Conservation (phyloP, 2,797 vertebrate genomes). For the Enteromius anoplus region DNA sequence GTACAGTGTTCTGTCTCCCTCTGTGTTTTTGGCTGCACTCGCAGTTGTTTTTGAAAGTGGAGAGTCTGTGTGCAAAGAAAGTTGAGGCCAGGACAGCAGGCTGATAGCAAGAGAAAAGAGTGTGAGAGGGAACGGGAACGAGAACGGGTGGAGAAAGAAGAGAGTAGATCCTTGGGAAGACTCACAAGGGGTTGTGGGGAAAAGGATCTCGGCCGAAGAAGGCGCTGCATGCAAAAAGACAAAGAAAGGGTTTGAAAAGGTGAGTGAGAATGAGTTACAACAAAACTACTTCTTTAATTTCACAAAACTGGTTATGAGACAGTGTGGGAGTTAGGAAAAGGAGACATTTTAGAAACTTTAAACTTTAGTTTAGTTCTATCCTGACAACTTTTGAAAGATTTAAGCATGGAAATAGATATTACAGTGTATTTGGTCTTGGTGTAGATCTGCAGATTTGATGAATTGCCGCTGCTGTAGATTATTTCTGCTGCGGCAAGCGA, state of each 20-base stretch:
- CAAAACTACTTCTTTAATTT: not conserved
- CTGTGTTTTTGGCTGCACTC: constrained; percentile 66
- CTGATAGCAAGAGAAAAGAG: constrained; percentile 50
- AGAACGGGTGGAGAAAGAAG: constrained; percentile 13
- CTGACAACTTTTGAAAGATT: no score
- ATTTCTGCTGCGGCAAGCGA: not conserved
- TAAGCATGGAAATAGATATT: not conserved
- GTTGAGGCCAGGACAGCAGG: constrained; percentile 64
- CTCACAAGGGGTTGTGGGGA: constrained; percentile 41
- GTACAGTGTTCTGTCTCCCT: constrained; percentile 60
- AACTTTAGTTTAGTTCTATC: not conserved
- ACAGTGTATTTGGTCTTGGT: not conserved
- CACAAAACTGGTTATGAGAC: constrained; percentile 4
- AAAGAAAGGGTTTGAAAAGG: constrained; percentile 35
- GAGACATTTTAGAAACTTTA: not conserved
- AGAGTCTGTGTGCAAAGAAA: constrained; percentile 67
- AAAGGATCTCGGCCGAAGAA: constrained; percentile 30
- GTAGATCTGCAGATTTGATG: not conserved
- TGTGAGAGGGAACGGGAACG: constrained; percentile 23
- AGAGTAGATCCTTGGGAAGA: constrained; percentile 28
- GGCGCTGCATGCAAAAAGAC: constrained; percentile 38
- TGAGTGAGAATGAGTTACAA: constrained; percentile 35
- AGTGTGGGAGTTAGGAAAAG: not conserved
- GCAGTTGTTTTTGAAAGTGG: constrained; percentile 70
- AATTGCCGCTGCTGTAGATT: not conserved